Evolutionary conservation across 2,888 invertebrate genomes (phyloP).

Genomic region (Cataglyphis altisquamis): DNA sequence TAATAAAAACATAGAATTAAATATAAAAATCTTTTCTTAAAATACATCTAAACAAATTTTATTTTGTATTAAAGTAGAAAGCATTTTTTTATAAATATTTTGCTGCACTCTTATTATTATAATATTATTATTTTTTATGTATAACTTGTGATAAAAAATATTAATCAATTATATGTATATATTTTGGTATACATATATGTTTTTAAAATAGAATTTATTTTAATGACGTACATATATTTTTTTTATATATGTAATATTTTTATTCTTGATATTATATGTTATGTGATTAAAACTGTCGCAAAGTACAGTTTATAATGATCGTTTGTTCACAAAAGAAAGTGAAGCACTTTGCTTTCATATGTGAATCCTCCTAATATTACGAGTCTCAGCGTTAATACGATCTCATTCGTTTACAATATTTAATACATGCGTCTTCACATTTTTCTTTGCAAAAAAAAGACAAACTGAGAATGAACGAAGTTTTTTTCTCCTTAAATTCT

Average conservation of each 20-base stretch:
- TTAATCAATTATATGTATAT: neutral
- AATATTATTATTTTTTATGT: neutral
- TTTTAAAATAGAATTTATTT: neutral
- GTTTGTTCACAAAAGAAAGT: constrained; percentile 20
- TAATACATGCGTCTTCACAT: neutral
- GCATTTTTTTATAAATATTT: neutral
- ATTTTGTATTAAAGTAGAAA: neutral
- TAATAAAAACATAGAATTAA: neutral
- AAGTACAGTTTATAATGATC: neutral
- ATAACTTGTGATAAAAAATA: neutral
- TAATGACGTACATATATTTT: neutral
- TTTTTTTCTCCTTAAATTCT: neutral
- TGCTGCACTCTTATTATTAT: neutral
- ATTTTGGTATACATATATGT: neutral
- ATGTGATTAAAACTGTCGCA: neutral
- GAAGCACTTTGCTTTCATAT: neutral
- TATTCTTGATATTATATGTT: neutral
- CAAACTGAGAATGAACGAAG: neutral
- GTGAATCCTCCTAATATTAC: constrained; percentile 32
- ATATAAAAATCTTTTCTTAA: neutral
- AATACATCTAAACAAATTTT: neutral
- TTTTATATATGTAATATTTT: neutral
- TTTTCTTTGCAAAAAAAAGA: neutral
- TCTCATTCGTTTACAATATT: constrained; percentile 1
- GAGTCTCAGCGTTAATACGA: constrained; percentile 11